phyloP scores from a whole-genome alignment of 2,797 vertebrate species.

The Enteromius mattozi region DNA sequence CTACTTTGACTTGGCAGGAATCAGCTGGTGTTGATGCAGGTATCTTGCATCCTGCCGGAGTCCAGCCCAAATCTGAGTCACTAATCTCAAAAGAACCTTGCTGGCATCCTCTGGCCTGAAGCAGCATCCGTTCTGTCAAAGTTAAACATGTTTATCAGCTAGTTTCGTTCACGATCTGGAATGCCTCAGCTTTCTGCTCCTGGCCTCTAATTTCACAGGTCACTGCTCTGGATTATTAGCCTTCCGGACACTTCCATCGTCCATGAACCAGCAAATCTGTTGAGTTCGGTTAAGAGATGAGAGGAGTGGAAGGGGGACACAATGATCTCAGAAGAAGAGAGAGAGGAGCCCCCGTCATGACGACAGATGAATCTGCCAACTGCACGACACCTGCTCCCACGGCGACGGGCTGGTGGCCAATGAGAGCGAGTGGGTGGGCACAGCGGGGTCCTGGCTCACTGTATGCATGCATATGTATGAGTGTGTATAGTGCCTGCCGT shows the following conservation, averaged over 20 bases:
- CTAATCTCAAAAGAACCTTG: conserved; percentile 16
- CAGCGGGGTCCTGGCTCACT: conserved; percentile 27
- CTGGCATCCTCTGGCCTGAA: background rate
- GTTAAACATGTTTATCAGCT: conserved; percentile 46
- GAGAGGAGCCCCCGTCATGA: conserved; percentile 55
- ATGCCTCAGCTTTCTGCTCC: background rate
- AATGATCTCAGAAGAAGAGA: conserved; percentile 31
- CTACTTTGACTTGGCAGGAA: background rate
- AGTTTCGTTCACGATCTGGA: conserved; percentile 42
- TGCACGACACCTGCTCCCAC: conserved; percentile 59
- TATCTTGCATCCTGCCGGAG: background rate
- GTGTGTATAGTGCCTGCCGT: conserved; percentile 31
- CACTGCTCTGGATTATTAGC: conserved; percentile 32
- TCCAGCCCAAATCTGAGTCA: background rate
- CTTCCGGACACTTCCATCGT: conserved; percentile 2
- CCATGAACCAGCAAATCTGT: conserved; percentile 36
- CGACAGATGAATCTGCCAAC: conserved; percentile 60
- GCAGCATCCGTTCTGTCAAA: background rate
- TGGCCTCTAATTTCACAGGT: conserved; percentile 53
- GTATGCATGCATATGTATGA: conserved; percentile 32
- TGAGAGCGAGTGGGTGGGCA: conserved; percentile 51
- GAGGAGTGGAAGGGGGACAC: conserved; percentile 31
- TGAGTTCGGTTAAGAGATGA: conserved; percentile 18
- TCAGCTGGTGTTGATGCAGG: background rate
- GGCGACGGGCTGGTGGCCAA: conserved; percentile 51